Evolutionary conservation across 1,140 invertebrate genomes (phyloP).

Genomic region (Lucilia sericata): DNA sequence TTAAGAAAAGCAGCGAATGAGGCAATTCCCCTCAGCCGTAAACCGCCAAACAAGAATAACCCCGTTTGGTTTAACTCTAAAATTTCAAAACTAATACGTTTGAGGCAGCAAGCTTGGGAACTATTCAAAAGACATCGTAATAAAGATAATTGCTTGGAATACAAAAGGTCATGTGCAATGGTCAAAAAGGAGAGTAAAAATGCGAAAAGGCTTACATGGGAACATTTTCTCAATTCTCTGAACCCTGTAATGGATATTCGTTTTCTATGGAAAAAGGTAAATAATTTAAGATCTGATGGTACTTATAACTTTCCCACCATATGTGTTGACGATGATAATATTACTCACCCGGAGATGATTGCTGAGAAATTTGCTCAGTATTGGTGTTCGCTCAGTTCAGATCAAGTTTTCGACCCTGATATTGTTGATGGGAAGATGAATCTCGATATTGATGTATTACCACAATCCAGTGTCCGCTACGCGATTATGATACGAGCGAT

Average conservation of each 20-base stretch:
- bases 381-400: no score
- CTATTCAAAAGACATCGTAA: neutral
- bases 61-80: neutral
- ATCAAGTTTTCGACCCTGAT: no score
- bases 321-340: neutral
- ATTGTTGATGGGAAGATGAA: no score
- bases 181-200: neutral
- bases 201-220: neutral
- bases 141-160: neutral
- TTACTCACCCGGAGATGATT: neutral
- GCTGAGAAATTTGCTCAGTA: neutral
- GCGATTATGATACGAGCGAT: neutral
- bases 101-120: neutral
- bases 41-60: neutral
- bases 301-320: neutral
- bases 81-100: neutral
- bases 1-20: neutral
- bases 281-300: neutral
- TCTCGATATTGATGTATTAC: no score
- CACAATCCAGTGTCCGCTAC: neutral
- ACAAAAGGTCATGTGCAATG: neutral
- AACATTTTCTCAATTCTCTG: neutral
- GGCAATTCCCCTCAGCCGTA: neutral
- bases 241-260: neutral
- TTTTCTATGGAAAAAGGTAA: neutral